These are phyloP conservation scores for Drosophila kanapiae DNA, from an alignment of 1,140 invertebrate species.

Conservation along the genomic window DNA sequence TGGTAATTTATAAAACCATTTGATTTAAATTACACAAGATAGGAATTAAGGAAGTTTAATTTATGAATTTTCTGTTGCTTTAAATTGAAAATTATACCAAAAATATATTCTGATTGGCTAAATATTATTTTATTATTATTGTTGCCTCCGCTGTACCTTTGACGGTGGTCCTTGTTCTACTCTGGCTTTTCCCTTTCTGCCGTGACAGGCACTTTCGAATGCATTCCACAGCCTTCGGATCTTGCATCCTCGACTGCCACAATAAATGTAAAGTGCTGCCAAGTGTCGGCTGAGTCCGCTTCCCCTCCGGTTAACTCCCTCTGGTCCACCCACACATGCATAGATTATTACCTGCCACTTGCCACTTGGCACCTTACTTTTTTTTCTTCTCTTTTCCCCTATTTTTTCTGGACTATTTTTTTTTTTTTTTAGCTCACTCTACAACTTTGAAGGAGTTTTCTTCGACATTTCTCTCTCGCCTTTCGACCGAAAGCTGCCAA, in stretches of 20 bases:
- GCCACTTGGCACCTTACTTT: constrained; percentile 76
- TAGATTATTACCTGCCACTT: constrained; percentile 83
- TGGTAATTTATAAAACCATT: no score
- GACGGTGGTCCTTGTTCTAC: constrained; percentile 8
- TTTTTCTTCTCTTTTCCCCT: constrained; percentile 37
- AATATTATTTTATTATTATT: neutral
- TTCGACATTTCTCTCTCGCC: constrained; percentile 45
- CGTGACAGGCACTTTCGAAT: constrained; percentile 77
- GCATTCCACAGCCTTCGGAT: constrained; percentile 44
- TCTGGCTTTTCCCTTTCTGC: constrained; percentile 55
- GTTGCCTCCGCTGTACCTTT: neutral
- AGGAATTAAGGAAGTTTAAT: no score
- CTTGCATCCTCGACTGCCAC: constrained; percentile 60
- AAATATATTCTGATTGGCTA: neutral
- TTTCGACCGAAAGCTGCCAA: constrained; percentile 70
- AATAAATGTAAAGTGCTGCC: constrained; percentile 82
- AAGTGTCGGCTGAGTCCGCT: constrained; percentile 64
- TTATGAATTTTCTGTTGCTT: no score
- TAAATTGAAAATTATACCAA: no score
- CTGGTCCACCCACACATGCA: constrained; percentile 63
- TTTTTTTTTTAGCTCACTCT: constrained; percentile 18
- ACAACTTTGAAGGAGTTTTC: constrained; percentile 75
- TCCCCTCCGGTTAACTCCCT: constrained; percentile 20
- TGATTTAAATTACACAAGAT: neutral
- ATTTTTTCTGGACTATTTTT: neutral